Percentiles rank a stretch among this genome's conserved stretches.
Conservation (phyloP, 2,888 invertebrate species). For the Andrena haemorrhoa region DNA sequence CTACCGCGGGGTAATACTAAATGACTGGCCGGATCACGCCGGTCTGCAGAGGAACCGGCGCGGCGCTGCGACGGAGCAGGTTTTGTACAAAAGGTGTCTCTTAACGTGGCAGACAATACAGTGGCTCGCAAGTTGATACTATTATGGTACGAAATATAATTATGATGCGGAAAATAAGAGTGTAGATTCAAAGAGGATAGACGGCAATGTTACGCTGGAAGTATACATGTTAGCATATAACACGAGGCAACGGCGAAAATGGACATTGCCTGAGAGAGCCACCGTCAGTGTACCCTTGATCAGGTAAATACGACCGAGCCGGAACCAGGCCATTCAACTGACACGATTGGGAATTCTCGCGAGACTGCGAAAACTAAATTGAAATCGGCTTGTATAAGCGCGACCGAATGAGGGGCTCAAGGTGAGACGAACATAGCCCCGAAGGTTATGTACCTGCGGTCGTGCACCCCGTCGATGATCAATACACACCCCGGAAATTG, state of each 20-base stretch:
- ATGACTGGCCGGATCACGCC: neutral
- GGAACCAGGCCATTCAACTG: slow-evolving; percentile 53
- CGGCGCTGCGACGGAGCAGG: neutral
- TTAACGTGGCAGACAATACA: no score
- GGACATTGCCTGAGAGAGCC: slow-evolving; percentile 42
- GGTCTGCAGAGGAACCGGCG: neutral
- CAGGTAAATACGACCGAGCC: slow-evolving; percentile 58
- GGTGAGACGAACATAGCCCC: slow-evolving; percentile 29
- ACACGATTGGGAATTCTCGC: slow-evolving; percentile 60
- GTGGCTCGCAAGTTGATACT: no score
- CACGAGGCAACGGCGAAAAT: slow-evolving; percentile 50
- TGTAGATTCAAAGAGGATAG: no score
- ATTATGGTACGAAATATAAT: no score
- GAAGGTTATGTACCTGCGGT: slow-evolving; percentile 4
- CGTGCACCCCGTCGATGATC: slow-evolving; percentile 31
- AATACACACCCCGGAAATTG: slow-evolving; percentile 33
- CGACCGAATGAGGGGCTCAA: slow-evolving; percentile 39
- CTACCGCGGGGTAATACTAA: neutral
- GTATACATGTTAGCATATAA: no score
- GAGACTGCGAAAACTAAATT: slow-evolving; percentile 62
- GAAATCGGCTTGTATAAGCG: slow-evolving; percentile 64
- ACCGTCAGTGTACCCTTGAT: slow-evolving; percentile 28
- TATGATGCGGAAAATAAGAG: no score
- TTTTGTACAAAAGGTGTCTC: neutral
- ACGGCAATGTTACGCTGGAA: no score